Evolutionary conservation across 2,888 invertebrate species (phyloP), one percentile per base, ranked within the genome.

Genomic region (Pyralis farinalis): DNA sequence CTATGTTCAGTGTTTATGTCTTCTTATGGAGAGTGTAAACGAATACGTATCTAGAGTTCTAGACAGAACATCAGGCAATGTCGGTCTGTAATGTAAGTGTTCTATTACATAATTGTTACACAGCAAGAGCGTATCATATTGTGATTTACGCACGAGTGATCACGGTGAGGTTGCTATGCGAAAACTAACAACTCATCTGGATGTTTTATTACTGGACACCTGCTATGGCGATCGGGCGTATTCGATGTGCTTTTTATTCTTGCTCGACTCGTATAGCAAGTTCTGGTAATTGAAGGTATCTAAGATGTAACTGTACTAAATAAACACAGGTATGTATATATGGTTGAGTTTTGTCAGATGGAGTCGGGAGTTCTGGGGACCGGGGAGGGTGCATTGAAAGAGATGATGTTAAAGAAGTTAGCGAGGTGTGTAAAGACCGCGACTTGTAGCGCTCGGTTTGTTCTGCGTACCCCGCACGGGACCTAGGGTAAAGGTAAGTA

Each of bases 91-190:
- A 16, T 16, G 16, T 16, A 16, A 16, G 37, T 47, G 48, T 50
- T 51, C 43, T 37, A 43, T 60, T 58, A 52, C 53, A 53, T 62
- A 57, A 69, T 63, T 61, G 52, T 65, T 58, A 58, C 49, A 47
- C 42, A 47, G 53, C 46, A 49, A 49, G 55, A 56, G 51, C 52
- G 56, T 62, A 67, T 68, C 51, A 67, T 63, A 63, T 61, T 67
- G 65, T 63, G 52, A 63, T 76, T 70, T 65, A 72, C 71, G 73
- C 73, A 71, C 71, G 71, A 70, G 58, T 63, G 61, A 55, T 42
- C 54, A 47, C 60, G 34, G 51, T 46, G 45, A 49, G 46, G 54
- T 57, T 47, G 44, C 31, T 31, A 37, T 8, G 12, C 25, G n/a
- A 37, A 22, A 25, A 31, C 12, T 25, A 31, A 22, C 22, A 22